Base-by-base conservation (phyloP, 2,797 vertebrate genomes). In the Artibeus jamaicensis region DNA sequence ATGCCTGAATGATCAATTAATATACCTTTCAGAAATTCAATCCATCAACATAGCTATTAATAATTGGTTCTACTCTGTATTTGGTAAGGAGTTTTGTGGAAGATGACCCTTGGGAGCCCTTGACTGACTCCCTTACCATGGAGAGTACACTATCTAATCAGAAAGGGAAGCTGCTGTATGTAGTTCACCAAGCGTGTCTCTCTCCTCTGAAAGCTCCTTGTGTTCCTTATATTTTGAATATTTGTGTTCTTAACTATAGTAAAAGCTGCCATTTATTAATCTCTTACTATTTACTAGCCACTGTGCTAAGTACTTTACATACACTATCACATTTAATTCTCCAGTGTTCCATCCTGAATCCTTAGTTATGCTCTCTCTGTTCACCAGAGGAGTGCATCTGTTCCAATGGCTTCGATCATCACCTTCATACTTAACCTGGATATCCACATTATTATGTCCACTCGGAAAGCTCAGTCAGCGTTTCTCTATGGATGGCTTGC, bases 241-340 rank as follows among this genome's bases (percentile, higher is more conserved):
- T 85, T 6, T 46, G 59, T 46, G 4, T 70, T 74, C 34, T 84
- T 70, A 74, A 71, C 53, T 88, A 59, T 29, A 81, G 48, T 95
- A 89, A 92, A 94, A 94, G 18, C 44, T 95, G 32, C 39, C 21
- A 90, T 86, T 86, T 86, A 53, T 48, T 81, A 18, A n/a, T 62
- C 22, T 86, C 53, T 86, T 91, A 65, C 32, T 83, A 74, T 62
- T 76, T 77, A 26, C 21, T 74, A 84, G n/a, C 12, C 24, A 82
- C 50, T 77, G 68, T 76, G 59, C n/a, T 44, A 94, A 85, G 44
- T 79, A 86, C 73, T 48, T 84, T 95, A 65, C 32, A 34, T 85
- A 88, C 26, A 91, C 86, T 70, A 79, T 74, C 73, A 57, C 74
- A 65, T 81, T 87, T 92, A 91, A 85, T 84, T 91, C 59, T 76